Evolutionary conservation across 2,888 invertebrate species (phyloP), one percentile per base, ranked within the genome.

Genomic region (Nebria salina): DNA sequence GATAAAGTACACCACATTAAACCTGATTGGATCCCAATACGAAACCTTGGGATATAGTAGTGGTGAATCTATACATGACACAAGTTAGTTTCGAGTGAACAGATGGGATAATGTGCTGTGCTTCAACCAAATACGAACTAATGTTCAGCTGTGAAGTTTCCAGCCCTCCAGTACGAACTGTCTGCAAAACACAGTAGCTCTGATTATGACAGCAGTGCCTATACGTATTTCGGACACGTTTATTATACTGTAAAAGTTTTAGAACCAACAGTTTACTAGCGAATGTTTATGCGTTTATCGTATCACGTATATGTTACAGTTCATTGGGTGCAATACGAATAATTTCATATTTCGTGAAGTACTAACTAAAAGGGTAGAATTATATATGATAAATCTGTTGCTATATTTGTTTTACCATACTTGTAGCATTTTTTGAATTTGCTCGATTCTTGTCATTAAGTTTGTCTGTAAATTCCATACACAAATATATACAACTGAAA

Each of bases 201-300:
- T 78, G 78, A 78, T 78, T 78, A 78, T 78, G 78, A 78, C 78
- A 78, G 78, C 68, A 73, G 11, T 54, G 54, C 74, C 72, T 65
- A 72, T 77, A 77, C 72, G 77, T 77, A 77, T 68, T 77, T 77
- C 65, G 65, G 54, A 72, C 77, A 77, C 77, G 77, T 77, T 64
- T 70, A n/a, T 72, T 13, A 54, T 13, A 8, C 54, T 70, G 72
- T 72, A 72, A 77, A 77, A 77, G 77, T 77, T 77, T 77, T 72
- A 72, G 72, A 77, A 77, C 77, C 70, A 72, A 72, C 65, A 5
- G 72, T 54, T 54, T 54, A 11, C 54, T 11, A 54, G 54, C 8
- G 13, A 54, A 54, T 54, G 1, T 54, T 2, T 4, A 13, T 54
- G 7, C 13, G 13, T 8, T 54, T 13, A 54, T 54, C 54, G 54